Conservation (phyloP, 64 coral and sea anemone species). For the Pocillopora verrucosa region DNA sequence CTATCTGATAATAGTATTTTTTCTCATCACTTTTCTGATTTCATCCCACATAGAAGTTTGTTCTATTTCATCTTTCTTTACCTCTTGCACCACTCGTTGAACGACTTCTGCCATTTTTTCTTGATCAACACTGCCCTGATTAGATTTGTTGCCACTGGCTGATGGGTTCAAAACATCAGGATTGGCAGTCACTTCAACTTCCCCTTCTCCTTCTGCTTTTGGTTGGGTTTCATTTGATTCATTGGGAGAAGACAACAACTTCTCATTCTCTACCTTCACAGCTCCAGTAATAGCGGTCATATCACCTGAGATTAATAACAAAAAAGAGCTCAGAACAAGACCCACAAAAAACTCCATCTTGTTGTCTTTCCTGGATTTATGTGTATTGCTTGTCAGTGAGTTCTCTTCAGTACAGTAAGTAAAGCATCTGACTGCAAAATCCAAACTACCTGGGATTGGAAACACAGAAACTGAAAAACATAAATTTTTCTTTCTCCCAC, state of each 20-base stretch:
- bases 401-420: no score
- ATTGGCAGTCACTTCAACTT: not conserved
- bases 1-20: no score
- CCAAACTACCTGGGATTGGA: no score
- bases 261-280: not conserved
- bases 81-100: slow-evolving; percentile 24
- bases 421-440: no score
- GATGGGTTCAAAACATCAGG: not conserved
- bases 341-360: no score
- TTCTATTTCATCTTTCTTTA: not conserved
- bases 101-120: not conserved
- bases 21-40: no score
- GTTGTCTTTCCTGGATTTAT: no score
- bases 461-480: no score
- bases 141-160: not conserved
- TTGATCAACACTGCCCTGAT: not conserved
- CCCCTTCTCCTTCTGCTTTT: not conserved
- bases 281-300: not conserved
- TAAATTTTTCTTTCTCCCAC: no score
- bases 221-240: not conserved
- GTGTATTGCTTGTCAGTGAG: no score
- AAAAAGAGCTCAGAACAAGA: no score
- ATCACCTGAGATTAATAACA: not conserved
- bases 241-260: not conserved
- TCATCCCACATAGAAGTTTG: not conserved